Base-by-base conservation (phyloP, 2,797 vertebrate species). In the Eurystomus glaucurus region DNA sequence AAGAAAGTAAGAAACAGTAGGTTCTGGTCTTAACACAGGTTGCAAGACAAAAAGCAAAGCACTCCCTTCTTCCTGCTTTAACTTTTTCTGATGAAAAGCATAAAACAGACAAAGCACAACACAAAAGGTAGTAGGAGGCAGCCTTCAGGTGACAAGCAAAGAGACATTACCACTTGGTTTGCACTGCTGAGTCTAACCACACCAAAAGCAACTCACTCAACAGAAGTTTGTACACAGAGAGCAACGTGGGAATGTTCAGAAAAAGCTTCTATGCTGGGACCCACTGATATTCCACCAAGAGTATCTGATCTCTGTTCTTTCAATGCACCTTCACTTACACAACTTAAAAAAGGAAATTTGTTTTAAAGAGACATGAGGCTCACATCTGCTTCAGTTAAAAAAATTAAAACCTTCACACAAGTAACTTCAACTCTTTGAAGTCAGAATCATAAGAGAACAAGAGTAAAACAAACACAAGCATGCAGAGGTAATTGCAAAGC, bases 311-410 rank as follows among this genome's bases (percentile, higher is more conserved):
- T 45, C 11, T 33, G 11, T 29, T 88, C 28, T 84, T 48, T 55
- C 3, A 76, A 37, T 0, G 0, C 6, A 60, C 3, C 21, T 71
- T 75, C 4, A 75, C 12, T 77, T 64, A 57, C 10, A 2, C 10
- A 51, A 35, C 3, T 68, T 22, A 14, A 13, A 57, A 74, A 51
- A 37, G 7, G 8, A 6, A 88, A 54, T 14, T 45, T 66, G 19
- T 41, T 61, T 76, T 61, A 57, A 82, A 80, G 39, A 52, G 35
- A 60, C 11, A 35, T 3, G 7, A 81, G 16, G 20, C 10, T 82
- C 11, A 0, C 6, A 71, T 21, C 10, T 57, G 16, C 23, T 20
- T 45, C 21, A 43, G 14, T 41, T 26, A 37, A 58, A 74, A 86
- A 37, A 64, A 20, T 4, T 5, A 25, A 33, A 6, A 18, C 35